Percentiles rank a stretch among this genome's conserved stretches.
Evolutionary conservation across 1,140 invertebrate species (phyloP).

Genomic region (Drosophila kurseongensis): DNA sequence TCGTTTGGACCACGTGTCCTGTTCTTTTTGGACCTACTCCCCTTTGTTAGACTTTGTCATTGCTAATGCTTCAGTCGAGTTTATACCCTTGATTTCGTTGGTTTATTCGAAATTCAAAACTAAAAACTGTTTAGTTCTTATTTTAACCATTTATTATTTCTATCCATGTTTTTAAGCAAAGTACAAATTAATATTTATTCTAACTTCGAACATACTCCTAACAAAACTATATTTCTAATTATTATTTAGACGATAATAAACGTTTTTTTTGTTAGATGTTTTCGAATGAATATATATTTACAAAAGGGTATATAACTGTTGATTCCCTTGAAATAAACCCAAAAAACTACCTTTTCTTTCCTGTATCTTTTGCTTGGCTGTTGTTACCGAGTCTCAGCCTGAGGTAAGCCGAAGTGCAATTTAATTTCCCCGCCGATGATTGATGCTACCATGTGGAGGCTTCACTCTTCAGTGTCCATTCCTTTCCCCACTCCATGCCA

Average conservation of each 20-base stretch:
- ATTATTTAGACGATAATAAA: too few species aligned
- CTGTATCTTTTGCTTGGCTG: conserved; percentile 3
- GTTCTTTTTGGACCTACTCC: conserved; percentile 1
- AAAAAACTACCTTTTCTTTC: not conserved
- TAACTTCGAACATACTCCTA: too few species aligned
- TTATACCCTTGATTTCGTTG: not conserved
- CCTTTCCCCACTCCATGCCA: not conserved
- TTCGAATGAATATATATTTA: too few species aligned
- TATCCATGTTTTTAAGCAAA: too few species aligned
- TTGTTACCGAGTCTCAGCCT: conserved; percentile 8
- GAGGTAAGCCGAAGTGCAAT: conserved; percentile 47
- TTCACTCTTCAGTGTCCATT: conserved; percentile 19
- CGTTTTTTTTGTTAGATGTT: too few species aligned
- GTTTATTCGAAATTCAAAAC: too few species aligned
- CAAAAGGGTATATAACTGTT: not conserved
- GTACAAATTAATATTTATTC: too few species aligned
- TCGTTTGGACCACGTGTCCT: conserved; percentile 6
- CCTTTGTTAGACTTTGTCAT: conserved; percentile 27
- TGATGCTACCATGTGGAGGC: conserved; percentile 45
- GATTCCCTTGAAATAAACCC: not conserved
- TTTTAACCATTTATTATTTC: not conserved
- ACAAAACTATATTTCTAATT: too few species aligned
- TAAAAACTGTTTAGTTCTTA: not conserved
- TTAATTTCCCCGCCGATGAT: conserved; percentile 47
- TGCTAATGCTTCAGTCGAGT: conserved; percentile 16